Base-by-base conservation (phyloP, 2,797 vertebrate species). In the Trichosurus vulpecula region DNA sequence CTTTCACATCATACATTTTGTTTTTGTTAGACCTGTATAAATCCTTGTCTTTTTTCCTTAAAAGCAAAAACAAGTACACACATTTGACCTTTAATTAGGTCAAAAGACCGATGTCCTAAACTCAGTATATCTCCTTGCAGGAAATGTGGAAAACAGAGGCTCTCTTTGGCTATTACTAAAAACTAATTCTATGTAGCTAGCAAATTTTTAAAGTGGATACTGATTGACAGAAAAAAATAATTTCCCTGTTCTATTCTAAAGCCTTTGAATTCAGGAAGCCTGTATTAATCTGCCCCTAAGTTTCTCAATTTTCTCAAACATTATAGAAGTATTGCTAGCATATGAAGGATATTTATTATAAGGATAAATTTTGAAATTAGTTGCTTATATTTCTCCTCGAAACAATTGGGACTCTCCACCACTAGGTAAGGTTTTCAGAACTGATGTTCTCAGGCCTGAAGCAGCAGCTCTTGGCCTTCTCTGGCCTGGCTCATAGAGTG, bases 111-210 rank as follows among this genome's bases (percentile, higher is more conserved):
- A 57, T 66, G 52, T 90, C 95, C 30, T 96, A 92, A 35, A 91
- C 52, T 47, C 94, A 92, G 16, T 35, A n/a, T 92, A 52, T 54
- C 13, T 89, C 19, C 61, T 89, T 93, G 91, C 27, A 95, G 94
- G 41, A 93, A 91, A 87, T 91, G 91, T 95, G 27, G 16, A n/a
- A 89, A 54, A 90, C 13, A 91, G 6, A 12, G 52, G 9, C 41
- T 57, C 96, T 91, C 96, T 91, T 52, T 90, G 9, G 56, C 94
- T 95, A 6, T 96, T 87, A 93, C 93, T 94, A 81, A 35, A 92
- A 47, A 91, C n/a, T 54, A 56, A 56, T 90, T 54, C 47, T 47
- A 47, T 81, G 12, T 87, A 87, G 25, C 74, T 51, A 27, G 41
- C 9, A 87, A 25, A 51, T 87, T 87, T 27, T 87, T 51, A 4